Evolutionary conservation across 2,888 invertebrate species (phyloP).

Genomic region (Hydraecia micacea): DNA sequence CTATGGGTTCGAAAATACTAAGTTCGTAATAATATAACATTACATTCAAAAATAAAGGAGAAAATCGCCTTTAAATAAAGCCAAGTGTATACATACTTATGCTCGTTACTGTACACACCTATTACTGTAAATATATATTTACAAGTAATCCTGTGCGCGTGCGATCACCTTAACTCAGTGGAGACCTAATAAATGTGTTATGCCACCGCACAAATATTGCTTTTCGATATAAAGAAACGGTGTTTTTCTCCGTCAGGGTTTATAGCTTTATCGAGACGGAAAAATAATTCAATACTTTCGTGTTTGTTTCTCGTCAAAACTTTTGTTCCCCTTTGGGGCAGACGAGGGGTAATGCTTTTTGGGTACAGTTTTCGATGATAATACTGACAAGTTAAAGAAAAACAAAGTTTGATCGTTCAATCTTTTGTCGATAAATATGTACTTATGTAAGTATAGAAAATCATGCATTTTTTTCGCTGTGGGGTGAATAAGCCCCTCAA

Average conservation of each 20-base stretch:
- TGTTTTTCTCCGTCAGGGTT: constrained; percentile 12
- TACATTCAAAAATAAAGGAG: no score
- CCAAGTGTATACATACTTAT: no score
- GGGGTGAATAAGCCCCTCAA: constrained; percentile 10
- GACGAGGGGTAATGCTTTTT: not conserved
- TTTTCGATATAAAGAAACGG: constrained; percentile 10
- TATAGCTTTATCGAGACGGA: constrained; percentile 12
- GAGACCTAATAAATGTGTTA: constrained; percentile 1
- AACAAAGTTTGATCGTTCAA: not conserved
- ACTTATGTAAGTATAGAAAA: constrained; percentile 6
- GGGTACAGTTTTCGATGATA: not conserved
- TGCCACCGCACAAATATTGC: constrained; percentile 1
- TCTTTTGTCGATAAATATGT: not conserved
- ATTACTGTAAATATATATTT: no score
- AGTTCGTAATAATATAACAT: no score
- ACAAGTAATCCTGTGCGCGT: not conserved
- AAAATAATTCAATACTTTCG: not conserved
- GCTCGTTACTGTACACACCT: not conserved
- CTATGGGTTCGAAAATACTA: no score
- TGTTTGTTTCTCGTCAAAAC: constrained; percentile 6
- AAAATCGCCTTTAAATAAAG: no score
- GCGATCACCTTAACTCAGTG: not conserved
- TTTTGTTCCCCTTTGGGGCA: not conserved
- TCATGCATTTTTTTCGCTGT: constrained; percentile 3
- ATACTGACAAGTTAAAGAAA: not conserved